These are phyloP conservation scores for Anas capensis DNA, from an alignment of 2,797 vertebrate species.

Conservation along the genomic window DNA sequence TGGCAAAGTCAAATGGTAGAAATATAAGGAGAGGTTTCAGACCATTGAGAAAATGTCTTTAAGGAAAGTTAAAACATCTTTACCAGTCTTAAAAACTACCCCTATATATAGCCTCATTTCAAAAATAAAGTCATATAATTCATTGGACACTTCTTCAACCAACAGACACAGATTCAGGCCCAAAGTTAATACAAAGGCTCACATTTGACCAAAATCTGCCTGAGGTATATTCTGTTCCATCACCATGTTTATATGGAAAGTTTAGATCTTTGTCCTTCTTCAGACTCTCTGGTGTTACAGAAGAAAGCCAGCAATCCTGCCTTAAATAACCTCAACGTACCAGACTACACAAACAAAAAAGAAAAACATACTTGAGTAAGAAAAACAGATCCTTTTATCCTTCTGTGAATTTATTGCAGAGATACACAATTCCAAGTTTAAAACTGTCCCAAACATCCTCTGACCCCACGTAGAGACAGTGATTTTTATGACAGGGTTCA, in stretches of 20 bases:
- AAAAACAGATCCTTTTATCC: background rate
- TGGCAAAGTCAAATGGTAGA: background rate
- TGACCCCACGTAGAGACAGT: background rate
- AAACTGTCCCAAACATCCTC: background rate
- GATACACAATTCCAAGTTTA: background rate
- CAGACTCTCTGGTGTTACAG: background rate
- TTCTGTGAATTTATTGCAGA: background rate
- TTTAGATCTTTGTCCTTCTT: background rate
- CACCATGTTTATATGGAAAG: fast-evolving
- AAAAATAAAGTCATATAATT: background rate
- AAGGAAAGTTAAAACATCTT: background rate
- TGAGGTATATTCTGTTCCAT: background rate
- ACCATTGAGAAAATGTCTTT: background rate
- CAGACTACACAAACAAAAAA: background rate
- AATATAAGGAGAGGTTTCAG: background rate
- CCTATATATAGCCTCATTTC: background rate
- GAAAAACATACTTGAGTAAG: background rate
- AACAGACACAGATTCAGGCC: background rate
- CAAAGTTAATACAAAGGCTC: background rate
- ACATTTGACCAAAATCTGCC: background rate
- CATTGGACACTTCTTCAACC: background rate
- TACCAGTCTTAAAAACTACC: background rate
- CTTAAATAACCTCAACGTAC: background rate
- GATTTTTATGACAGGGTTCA: background rate
- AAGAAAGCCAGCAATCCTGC: background rate